Evolutionary conservation across 2,797 vertebrate genomes (phyloP).

Genomic region (Sebastes kiyomatsui): DNA sequence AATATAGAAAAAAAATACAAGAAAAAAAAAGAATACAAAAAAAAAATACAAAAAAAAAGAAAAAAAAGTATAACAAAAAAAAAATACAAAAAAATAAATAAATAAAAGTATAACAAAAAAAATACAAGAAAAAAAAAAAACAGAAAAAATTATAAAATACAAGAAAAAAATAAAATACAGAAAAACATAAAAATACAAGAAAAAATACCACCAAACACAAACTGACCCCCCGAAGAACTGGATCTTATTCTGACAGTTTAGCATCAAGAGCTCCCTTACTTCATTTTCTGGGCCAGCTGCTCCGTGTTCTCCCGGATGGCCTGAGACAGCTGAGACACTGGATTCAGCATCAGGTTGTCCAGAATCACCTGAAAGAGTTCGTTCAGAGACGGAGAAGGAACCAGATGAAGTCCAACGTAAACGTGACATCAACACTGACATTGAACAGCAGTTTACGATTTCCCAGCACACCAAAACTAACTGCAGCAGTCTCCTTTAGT

Average conservation of each 20-base stretch:
- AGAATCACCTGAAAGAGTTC: conserved; percentile 87
- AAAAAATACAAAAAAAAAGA: too few species aligned
- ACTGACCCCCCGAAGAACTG: background rate
- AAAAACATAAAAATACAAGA: too few species aligned
- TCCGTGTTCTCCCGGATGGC: conserved; percentile 95
- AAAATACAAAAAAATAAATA: too few species aligned
- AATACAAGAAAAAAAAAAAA: too few species aligned
- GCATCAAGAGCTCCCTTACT: conserved; percentile 82
- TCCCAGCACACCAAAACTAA: conserved; percentile 72
- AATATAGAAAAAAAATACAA: too few species aligned
- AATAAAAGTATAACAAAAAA: too few species aligned
- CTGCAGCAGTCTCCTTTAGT: conserved; percentile 36
- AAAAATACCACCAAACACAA: background rate
- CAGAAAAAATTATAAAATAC: too few species aligned
- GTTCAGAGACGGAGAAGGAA: conserved; percentile 5
- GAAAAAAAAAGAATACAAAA: too few species aligned
- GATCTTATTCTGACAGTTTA: background rate
- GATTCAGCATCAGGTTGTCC: conserved; percentile 96
- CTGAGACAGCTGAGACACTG: conserved; percentile 94
- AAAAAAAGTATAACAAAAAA: too few species aligned
- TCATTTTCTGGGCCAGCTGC: conserved; percentile 95
- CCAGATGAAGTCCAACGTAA: background rate
- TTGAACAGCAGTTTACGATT: background rate
- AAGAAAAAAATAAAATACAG: too few species aligned
- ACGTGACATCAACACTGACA: background rate